A percentile compares a stretch with the other conserved stretches of the same genome.
These are phyloP conservation scores for Agrochola circellaris DNA, from an alignment of 2,888 invertebrate genomes.

Conservation along the genomic window DNA sequence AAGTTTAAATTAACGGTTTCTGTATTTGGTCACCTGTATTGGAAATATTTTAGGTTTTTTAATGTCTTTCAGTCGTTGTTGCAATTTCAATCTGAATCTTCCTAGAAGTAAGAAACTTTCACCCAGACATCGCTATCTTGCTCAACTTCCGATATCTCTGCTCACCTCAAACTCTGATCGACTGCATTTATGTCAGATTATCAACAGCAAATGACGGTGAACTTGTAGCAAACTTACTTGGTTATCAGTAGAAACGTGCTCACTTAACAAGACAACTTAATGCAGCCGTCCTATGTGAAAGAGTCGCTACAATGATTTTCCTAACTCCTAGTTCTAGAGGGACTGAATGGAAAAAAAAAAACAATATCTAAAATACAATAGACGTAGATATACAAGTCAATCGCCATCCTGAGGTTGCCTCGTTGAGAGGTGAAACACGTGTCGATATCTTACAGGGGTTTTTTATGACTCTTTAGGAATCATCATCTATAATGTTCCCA, in stretches of 20 bases:
- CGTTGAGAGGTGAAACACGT: no score
- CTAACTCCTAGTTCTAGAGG: background rate
- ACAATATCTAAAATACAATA: no score
- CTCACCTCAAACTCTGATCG: background rate
- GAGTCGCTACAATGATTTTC: background rate
- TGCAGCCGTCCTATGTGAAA: no score
- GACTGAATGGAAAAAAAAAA: background rate
- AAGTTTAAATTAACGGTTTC: no score
- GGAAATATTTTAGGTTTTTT: background rate
- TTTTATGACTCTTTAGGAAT: no score
- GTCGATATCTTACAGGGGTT: no score
- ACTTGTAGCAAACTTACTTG: conserved; percentile 12
- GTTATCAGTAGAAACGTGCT: conserved; percentile 26
- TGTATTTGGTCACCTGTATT: no score
- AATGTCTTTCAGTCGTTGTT: background rate
- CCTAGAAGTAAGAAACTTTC: background rate
- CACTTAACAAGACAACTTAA: background rate
- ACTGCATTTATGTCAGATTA: background rate
- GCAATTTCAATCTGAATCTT: background rate
- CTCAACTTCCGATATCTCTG: background rate
- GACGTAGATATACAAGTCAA: no score
- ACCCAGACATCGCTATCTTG: background rate
- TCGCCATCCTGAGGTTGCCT: no score
- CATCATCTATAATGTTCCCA: no score
- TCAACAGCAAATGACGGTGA: conserved; percentile 19